Conservation (phyloP, 92 coral and sea anemone species). For the Siderastrea siderea region DNA sequence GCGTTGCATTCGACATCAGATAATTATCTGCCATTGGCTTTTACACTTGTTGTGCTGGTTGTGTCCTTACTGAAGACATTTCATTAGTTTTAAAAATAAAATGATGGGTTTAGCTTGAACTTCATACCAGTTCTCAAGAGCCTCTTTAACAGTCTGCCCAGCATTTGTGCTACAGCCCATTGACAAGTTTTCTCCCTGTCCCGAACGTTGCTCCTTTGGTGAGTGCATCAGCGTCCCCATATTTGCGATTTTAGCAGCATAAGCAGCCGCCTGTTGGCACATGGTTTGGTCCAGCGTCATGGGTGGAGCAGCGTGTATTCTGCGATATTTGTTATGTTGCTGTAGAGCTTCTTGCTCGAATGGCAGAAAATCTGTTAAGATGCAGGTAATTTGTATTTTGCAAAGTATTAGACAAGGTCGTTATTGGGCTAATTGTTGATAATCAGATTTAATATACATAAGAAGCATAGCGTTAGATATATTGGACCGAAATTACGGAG, state of each 20-base stretch:
- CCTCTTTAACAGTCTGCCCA: slow-evolving; percentile 39
- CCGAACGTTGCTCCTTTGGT: background rate
- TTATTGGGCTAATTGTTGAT: too few species aligned
- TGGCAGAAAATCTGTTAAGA: background rate
- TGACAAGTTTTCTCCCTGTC: slow-evolving; percentile 82
- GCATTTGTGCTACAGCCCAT: slow-evolving; percentile 54
- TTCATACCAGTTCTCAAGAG: slow-evolving; percentile 50
- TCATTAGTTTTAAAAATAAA: background rate
- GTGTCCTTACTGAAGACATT: too few species aligned
- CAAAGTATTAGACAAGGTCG: background rate
- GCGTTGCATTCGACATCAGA: too few species aligned
- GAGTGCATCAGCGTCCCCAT: slow-evolving; percentile 68
- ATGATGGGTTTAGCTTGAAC: too few species aligned
- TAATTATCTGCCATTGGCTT: too few species aligned
- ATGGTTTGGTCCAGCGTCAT: slow-evolving; percentile 71
- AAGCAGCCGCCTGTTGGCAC: slow-evolving; percentile 74
- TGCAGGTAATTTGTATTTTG: background rate
- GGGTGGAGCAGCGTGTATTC: slow-evolving; percentile 67
- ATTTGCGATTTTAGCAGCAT: slow-evolving; percentile 69
- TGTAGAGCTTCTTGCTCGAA: slow-evolving; percentile 45
- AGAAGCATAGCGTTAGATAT: too few species aligned
- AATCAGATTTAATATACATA: too few species aligned
- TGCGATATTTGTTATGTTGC: slow-evolving; percentile 76
- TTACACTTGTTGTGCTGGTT: too few species aligned
- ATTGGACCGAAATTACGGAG: too few species aligned